phyloP scores from a whole-genome alignment of 1,140 invertebrate genomes.

The Drosophila auraria region DNA sequence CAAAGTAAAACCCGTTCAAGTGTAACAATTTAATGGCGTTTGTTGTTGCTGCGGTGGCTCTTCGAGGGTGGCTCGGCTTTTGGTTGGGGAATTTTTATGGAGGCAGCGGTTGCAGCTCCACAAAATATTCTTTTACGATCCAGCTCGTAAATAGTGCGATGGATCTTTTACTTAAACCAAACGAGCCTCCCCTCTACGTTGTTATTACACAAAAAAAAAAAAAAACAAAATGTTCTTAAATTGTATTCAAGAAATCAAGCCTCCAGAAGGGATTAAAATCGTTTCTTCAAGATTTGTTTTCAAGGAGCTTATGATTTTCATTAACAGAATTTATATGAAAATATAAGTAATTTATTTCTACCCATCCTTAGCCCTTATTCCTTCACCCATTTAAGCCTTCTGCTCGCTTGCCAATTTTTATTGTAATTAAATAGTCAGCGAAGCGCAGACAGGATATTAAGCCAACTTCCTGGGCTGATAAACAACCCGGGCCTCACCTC shows the following conservation, averaged over 20 bases:
- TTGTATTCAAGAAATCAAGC: background rate
- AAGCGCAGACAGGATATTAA: slow-evolving; percentile 79
- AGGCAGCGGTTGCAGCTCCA: slow-evolving; percentile 46
- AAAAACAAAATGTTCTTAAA: background rate
- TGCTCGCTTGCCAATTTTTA: slow-evolving; percentile 62
- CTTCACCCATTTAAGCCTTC: slow-evolving; percentile 44
- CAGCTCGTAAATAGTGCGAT: slow-evolving; percentile 48
- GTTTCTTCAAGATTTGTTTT: background rate
- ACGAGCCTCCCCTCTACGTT: background rate
- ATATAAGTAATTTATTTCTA: slow-evolving; percentile 1
- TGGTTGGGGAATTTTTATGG: slow-evolving; percentile 25
- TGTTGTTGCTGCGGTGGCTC: slow-evolving; percentile 54
- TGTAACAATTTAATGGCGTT: slow-evolving; percentile 84
- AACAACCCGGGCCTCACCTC: slow-evolving; percentile 75
- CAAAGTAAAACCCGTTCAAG: slow-evolving; percentile 83
- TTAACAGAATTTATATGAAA: slow-evolving; percentile 4
- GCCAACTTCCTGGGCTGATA: slow-evolving; percentile 74
- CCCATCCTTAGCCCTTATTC: background rate
- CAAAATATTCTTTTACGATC: slow-evolving; percentile 48
- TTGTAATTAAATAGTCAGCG: slow-evolving; percentile 78
- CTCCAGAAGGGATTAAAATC: background rate
- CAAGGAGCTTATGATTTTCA: background rate
- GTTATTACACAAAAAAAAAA: background rate
- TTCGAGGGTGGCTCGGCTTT: slow-evolving; percentile 3
- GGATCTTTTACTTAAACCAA: slow-evolving; percentile 29